Evolutionary conservation across 2,888 invertebrate genomes (phyloP).

Genomic region (Parochlus steinenii): DNA sequence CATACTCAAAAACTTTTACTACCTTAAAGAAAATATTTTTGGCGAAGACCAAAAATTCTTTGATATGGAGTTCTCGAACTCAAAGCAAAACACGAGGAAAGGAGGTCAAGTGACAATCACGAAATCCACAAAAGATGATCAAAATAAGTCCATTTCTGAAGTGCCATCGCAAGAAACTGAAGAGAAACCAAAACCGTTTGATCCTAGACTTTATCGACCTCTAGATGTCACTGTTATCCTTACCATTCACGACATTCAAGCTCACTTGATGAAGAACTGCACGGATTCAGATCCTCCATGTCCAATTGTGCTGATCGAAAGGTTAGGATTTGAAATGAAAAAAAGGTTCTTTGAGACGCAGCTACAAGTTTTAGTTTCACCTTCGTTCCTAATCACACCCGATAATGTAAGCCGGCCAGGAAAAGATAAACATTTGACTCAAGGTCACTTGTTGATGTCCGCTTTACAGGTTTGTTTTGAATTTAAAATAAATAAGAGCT

Average conservation of each 20-base stretch:
- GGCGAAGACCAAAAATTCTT: conserved; percentile 91
- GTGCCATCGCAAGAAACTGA: conserved; percentile 28
- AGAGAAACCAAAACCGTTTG: conserved; percentile 56
- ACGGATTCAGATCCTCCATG: conserved; percentile 81
- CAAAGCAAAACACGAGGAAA: conserved; percentile 32
- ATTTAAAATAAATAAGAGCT: conserved; percentile 1
- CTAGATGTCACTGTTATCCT: conserved; percentile 83
- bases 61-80: conserved; percentile 63
- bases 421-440: conserved; percentile 54
- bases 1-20: conserved; percentile 73
- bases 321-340: conserved; percentile 94
- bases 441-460: conserved; percentile 72
- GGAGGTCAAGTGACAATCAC: no score
- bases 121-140: conserved; percentile 29
- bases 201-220: conserved; percentile 76
- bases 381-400: conserved; percentile 64
- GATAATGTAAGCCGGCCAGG: conserved; percentile 54
- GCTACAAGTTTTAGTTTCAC: conserved; percentile 76
- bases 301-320: conserved; percentile 72
- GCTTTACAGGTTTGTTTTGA: conserved; percentile 51
- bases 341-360: conserved; percentile 84
- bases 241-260: conserved; percentile 89
- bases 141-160: conserved; percentile 28
- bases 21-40: conserved; percentile 91
- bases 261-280: conserved; percentile 84